Evolutionary conservation across 92 coral and sea anemone genomes (phyloP), one percentile per base, ranked within the genome.

Genomic region (Phenganax stokvisi): DNA sequence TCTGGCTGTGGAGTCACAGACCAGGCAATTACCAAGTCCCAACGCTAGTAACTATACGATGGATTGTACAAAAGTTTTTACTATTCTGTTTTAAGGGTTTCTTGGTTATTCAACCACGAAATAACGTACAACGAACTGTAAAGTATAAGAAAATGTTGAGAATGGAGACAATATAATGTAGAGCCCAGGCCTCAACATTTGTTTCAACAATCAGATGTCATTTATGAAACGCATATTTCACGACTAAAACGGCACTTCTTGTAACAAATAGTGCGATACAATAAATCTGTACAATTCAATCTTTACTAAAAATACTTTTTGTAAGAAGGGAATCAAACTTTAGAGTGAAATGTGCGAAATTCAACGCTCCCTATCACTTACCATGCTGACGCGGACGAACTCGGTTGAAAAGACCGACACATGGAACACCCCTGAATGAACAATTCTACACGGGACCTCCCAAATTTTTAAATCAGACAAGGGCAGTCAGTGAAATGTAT

Each of bases 361-460:
- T 76, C 60, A 31, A 29, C 70, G 37, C 56, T 25, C 16, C 15
- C 7, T 30, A 79, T 44, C 7, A n/a, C 83, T 12, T 79, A 79
- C 83, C 83, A 79, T 79, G 60, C 65, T 79, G 74, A n/a, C 74
- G 67, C 73, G 8, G 53, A 58, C 51, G 74, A 64, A 52, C 69
- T 62, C 57, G n/a, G 31, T 79, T 56, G 83, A 64, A 79, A 79
- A 79, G 83, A 54, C 69, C 57, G 57, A 63, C 97, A 87, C 97
- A 86, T 96, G 99, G 84, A 29, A 52, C 80, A 85, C 77, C 97
- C 99, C 90, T 90, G 80, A 78, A 62, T 12, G 71, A 77, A 15
- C 82, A 85, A 84, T 80, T 28, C 56, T 37, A 37, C 12, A 47
- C 0, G 16, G 93, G 92, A 85, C 99, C 85, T 90, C 97, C 99